These are phyloP conservation scores for Pangasius sanitwongsei DNA, from an alignment of 2,797 vertebrate genomes.

Conservation along the genomic window DNA sequence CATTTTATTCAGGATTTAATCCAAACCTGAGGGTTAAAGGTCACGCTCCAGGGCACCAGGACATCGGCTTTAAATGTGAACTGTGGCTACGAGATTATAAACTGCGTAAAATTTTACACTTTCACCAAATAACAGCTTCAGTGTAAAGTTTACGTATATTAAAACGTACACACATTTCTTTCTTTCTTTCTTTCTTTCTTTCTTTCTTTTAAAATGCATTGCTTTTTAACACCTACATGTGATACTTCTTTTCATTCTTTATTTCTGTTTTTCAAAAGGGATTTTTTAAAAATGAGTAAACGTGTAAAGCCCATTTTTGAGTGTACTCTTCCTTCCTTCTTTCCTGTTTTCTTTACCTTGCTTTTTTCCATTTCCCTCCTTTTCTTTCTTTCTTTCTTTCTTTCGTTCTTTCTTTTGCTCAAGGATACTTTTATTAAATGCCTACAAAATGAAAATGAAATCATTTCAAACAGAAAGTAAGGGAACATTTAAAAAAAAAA, in stretches of 20 bases:
- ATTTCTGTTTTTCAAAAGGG: background rate
- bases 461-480: background rate
- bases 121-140: background rate
- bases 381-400: background rate
- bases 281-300: background rate
- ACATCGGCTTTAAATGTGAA: background rate
- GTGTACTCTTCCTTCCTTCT: background rate
- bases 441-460: background rate
- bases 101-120: background rate
- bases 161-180: background rate
- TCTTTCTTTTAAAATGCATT: background rate
- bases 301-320: too few species aligned
- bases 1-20: background rate
- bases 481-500: background rate
- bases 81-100: background rate
- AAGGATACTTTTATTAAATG: background rate
- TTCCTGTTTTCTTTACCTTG: background rate
- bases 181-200: background rate
- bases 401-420: too few species aligned
- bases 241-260: background rate
- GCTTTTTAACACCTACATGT: too few species aligned
- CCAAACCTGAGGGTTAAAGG: background rate
- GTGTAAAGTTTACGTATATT: background rate
- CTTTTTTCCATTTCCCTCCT: too few species aligned
- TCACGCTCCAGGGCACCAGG: background rate